These are phyloP conservation scores for Urocyon cinereoargenteus DNA, from an alignment of 2,797 vertebrate species.

Conservation along the genomic window DNA sequence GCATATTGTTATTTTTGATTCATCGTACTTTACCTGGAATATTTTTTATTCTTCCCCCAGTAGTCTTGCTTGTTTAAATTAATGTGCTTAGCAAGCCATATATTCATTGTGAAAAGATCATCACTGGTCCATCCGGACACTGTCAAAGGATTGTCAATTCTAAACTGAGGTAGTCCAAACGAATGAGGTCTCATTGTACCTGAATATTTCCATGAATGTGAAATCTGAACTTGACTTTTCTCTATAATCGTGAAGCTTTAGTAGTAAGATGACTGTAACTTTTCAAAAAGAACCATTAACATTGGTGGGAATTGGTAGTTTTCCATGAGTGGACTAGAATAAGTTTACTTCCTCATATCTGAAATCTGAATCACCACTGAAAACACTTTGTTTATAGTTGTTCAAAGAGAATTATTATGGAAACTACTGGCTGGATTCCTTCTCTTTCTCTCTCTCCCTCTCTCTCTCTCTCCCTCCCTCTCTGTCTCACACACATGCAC, in stretches of 20 bases:
- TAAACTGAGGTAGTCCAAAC: slow-evolving; percentile 2
- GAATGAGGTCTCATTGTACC: slow-evolving; percentile 20
- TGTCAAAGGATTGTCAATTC: slow-evolving; percentile 48
- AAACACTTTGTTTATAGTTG: slow-evolving; percentile 41
- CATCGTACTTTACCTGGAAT: not conserved
- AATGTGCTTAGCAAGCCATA: slow-evolving; percentile 26
- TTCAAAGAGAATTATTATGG: slow-evolving; percentile 17
- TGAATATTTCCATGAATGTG: slow-evolving; percentile 32
- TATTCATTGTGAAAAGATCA: slow-evolving; percentile 28
- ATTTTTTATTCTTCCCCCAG: not conserved
- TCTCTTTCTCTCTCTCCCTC: not conserved
- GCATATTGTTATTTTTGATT: not conserved
- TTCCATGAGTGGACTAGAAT: slow-evolving; percentile 9
- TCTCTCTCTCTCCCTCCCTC: not conserved
- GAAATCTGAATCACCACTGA: slow-evolving; percentile 19
- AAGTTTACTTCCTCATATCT: slow-evolving; percentile 60
- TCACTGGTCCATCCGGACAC: not conserved
- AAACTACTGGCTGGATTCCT: not conserved
- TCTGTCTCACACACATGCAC: not conserved
- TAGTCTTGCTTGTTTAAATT: slow-evolving; percentile 44
- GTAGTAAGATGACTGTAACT: slow-evolving; percentile 1
- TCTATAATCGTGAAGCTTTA: slow-evolving; percentile 22
- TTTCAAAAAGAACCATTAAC: slow-evolving; percentile 44
- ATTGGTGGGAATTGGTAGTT: not conserved
- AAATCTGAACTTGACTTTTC: slow-evolving; percentile 51